Percentiles rank a stretch among this genome's conserved stretches.
These are phyloP conservation scores for Lochmaea crataegi DNA, from an alignment of 2,888 invertebrate species.

Conservation along the genomic window DNA sequence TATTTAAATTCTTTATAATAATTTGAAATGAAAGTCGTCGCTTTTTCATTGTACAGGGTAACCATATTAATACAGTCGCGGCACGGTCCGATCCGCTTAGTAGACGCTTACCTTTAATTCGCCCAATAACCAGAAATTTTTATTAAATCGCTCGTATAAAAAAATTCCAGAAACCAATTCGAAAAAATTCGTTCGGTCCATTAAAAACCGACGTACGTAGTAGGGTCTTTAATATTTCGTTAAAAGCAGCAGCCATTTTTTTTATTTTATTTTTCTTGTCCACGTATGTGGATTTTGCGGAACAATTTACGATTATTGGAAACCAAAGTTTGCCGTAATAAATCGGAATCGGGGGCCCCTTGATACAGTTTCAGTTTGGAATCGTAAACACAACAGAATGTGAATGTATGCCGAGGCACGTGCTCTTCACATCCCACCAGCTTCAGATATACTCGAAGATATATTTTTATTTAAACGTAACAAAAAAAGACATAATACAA, in stretches of 20 bases:
- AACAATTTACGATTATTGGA: conserved; percentile 64
- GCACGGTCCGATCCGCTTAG: too few relatives aligned
- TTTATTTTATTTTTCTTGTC: conserved; percentile 59
- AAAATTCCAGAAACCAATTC: neutral
- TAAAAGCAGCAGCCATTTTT: conserved; percentile 54
- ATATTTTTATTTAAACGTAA: conserved; percentile 35
- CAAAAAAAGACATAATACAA: conserved; percentile 24
- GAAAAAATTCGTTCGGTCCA: neutral
- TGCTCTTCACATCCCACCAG: conserved; percentile 40
- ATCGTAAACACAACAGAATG: conserved; percentile 55
- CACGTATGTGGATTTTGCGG: conserved; percentile 61
- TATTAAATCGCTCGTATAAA: neutral
- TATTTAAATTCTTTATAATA: neutral
- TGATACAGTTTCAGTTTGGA: conserved; percentile 55
- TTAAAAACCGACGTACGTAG: neutral
- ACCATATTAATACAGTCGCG: too few relatives aligned
- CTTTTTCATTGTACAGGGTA: too few relatives aligned
- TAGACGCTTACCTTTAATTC: too few relatives aligned
- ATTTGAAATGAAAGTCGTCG: neutral
- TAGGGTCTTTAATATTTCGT: conserved; percentile 27
- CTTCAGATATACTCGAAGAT: conserved; percentile 17
- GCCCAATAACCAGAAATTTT: too few relatives aligned
- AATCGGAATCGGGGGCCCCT: conserved; percentile 57
- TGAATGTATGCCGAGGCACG: conserved; percentile 55
- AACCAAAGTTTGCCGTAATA: conserved; percentile 60